Evolutionary conservation across 1,140 invertebrate genomes (phyloP).

Genomic region (Holotrichia oblita): DNA sequence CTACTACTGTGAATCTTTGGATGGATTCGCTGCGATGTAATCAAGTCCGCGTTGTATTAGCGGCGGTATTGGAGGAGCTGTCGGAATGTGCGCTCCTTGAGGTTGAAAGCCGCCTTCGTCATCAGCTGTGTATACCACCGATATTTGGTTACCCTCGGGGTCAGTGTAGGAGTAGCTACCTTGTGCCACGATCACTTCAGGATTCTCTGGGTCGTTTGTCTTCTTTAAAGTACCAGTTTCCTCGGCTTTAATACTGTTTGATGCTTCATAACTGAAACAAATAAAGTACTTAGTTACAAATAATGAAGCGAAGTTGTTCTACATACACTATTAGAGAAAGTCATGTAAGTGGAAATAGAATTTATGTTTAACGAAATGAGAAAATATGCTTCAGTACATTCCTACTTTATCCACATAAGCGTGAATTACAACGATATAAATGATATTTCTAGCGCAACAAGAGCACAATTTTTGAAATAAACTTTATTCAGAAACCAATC

Average conservation of each 20-base stretch:
- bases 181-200: slow-evolving; percentile 71
- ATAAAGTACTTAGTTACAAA: neutral
- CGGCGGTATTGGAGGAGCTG: slow-evolving; percentile 78
- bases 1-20: slow-evolving; percentile 41
- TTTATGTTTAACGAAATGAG: no score
- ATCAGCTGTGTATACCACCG: slow-evolving; percentile 81
- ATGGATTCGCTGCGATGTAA: slow-evolving; percentile 65
- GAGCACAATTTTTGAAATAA: no score
- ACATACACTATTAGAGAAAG: no score
- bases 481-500: no score
- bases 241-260: slow-evolving; percentile 77
- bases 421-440: no score
- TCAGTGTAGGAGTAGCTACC: slow-evolving; percentile 84
- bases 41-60: slow-evolving; percentile 80
- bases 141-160: slow-evolving; percentile 80
- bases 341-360: no score
- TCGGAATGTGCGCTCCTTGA: slow-evolving; percentile 76
- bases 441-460: no score
- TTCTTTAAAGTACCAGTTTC: slow-evolving; percentile 73
- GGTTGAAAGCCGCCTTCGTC: slow-evolving; percentile 79
- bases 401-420: no score
- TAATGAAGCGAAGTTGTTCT: no score
- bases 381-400: no score
- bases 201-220: slow-evolving; percentile 66
- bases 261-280: slow-evolving; percentile 75